Percentiles rank a stretch among this genome's conserved stretches.
Evolutionary conservation across 2,888 invertebrate species (phyloP).

Genomic region (Heteromyza rotundicornis): DNA sequence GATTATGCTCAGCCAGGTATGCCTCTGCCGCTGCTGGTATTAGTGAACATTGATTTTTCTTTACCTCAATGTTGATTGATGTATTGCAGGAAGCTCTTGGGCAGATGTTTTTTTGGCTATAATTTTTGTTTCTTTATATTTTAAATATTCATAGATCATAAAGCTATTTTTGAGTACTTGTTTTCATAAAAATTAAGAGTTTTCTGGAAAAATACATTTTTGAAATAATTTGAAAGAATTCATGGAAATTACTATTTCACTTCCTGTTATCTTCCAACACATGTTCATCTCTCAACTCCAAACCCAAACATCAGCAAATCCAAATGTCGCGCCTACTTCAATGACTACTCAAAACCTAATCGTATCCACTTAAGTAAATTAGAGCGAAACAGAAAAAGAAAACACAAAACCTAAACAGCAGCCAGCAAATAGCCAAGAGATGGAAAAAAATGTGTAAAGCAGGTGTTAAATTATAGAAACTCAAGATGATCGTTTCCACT

Average conservation of each 20-base stretch:
- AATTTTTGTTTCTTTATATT: not conserved
- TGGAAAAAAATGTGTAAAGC: slow-evolving; percentile 29
- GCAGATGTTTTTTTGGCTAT: not conserved
- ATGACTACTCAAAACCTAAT: not conserved
- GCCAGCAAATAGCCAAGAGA: not conserved
- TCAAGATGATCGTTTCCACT: not conserved
- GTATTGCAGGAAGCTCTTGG: not conserved
- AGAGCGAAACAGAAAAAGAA: slow-evolving; percentile 8
- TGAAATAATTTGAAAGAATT: no score
- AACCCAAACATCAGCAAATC: not conserved
- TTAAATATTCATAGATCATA: no score
- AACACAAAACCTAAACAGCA: no score
- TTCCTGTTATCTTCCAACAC: not conserved
- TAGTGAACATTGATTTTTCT: not conserved
- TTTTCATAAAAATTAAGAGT: not conserved
- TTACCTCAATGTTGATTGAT: no score
- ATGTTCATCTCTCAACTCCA: not conserved
- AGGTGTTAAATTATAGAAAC: slow-evolving; percentile 25
- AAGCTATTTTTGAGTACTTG: not conserved
- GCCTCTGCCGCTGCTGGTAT: not conserved
- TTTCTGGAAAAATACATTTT: not conserved
- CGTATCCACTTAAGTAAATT: not conserved
- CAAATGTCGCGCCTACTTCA: not conserved
- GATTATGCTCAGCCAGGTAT: not conserved
- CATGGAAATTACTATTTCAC: no score